Base-by-base conservation (phyloP, 2,113 vertebrate species). In the Perognathus longimembris region DNA sequence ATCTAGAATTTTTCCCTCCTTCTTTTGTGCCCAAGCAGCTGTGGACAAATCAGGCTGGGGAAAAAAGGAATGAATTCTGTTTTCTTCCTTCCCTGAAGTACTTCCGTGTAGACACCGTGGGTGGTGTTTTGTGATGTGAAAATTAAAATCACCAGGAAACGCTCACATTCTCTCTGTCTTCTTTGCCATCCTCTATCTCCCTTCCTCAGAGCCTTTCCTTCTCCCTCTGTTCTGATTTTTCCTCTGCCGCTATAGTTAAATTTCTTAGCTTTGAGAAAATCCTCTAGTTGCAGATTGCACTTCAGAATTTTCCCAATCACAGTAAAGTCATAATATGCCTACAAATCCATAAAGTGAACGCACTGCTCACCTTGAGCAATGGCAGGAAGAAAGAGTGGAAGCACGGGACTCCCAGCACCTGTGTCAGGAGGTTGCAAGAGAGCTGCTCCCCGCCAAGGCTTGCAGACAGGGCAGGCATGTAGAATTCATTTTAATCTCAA, bases 141-240 rank as follows among this genome's bases (percentile, higher is more conserved):
- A 96, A 94, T 74, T 75, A 89, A 96, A 95, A 64, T 57, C 63
- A 70, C 54, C 34, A 75, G 71, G 38, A 97, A 95, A 92, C 18
- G 57, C 83, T 82, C 76, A 10, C 82, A 88, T 93, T 57, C 28
- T 80, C 70, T 93, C 32, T 91, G n/a, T n/a, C 15, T 17, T 30
- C 70, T 50, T 21, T 57, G 4, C 70, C 38, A 12, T 63, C 50
- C 22, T 42, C 3, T 67, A 0, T 42, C 22, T 81, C 38, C 42
- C 32, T 57, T 77, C 73, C 57, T 85, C 14, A 36, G 50, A 67
- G 61, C 26, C 61, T 74, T 90, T 40, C 45, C 85, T 11, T 45
- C 54, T 21, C 63, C 12, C 26, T 78, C 75, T 85, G 1, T 45
- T 63, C 30, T 22, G 22, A 54, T 69, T 59, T 76, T 54, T 42